Evolutionary conservation across 2,888 invertebrate genomes (phyloP).

Genomic region (Tenthredo mesomela): DNA sequence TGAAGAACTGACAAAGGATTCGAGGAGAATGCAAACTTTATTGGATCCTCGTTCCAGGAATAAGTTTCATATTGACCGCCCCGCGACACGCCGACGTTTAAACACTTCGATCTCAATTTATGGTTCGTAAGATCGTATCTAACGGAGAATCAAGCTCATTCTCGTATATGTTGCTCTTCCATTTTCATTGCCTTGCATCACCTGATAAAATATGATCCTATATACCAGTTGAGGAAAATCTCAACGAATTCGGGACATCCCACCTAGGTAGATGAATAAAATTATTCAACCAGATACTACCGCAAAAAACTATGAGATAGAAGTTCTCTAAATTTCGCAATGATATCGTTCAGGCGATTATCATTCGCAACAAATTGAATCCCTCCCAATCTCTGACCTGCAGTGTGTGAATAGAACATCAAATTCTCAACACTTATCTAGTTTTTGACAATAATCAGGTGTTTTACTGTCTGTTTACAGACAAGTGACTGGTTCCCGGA

Average conservation of each 20-base stretch:
- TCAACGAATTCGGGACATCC: not conserved
- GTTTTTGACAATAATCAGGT: not conserved
- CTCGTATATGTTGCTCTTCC: not conserved
- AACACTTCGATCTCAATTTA: conserved; percentile 36
- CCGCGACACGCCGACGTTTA: conserved; percentile 21
- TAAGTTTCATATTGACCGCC: conserved; percentile 40
- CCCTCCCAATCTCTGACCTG: not conserved
- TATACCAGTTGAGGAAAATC: not conserved
- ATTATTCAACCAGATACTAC: not conserved
- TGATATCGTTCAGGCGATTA: not conserved
- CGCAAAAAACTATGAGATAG: not conserved
- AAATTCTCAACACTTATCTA: not conserved
- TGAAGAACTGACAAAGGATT: conserved; percentile 34
- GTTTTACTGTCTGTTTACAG: not conserved
- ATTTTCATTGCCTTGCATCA: conserved; percentile 1
- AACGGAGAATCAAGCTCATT: conserved; percentile 17
- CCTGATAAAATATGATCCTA: conserved; percentile 17
- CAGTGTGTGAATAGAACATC: not conserved
- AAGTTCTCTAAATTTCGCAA: not conserved
- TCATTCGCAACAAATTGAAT: not conserved
- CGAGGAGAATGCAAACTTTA: conserved; percentile 19
- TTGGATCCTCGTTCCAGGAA: conserved; percentile 36
- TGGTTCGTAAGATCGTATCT: conserved; percentile 23
- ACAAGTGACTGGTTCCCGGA: not conserved
- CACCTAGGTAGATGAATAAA: not conserved